Base-by-base conservation (phyloP, 2,797 vertebrate genomes). In the Chelonia mydas region DNA sequence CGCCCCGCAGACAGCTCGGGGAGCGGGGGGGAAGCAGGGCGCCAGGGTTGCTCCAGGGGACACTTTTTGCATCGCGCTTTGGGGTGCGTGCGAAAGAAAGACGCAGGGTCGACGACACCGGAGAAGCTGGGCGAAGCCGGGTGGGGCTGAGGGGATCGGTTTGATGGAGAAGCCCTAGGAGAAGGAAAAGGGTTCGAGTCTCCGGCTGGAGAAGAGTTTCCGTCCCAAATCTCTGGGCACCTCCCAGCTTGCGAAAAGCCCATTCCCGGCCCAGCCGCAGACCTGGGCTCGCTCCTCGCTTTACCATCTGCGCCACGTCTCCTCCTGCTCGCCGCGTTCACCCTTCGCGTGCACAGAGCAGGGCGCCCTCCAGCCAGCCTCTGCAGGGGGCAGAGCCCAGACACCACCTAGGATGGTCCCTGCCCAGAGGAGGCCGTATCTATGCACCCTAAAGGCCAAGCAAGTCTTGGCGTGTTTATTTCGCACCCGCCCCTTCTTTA, bases 251-350 rank as follows among this genome's bases (percentile, higher is more conserved):
- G 55, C 27, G 5, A 25, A 27, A 55, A 55, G 25, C 55, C 25
- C 25, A 27, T 11, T 4, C 55, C 55, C 1, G 5, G 96, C 98
- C 95, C 92, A 93, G 88, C 97, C 96, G 98, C 96, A 89, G 93
- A 95, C 86, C 95, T 91, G 91, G 95, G 91, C 95, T 97, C 92
- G 96, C 97, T 96, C 95, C 97, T 97, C 92, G 91, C 96, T 95
- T 94, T 61, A 57, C 9, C 41, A 45, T 28, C 37, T 37, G 27
- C 86, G 90, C 88, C 92, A 83, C 90, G 37, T 88, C 93, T 81
- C 92, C 86, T 88, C 90, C 89, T 95, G 94, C 91, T 76, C 51
- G 11, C 25, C 11, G 25, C 12, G 11, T 28, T 33, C 31, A 33
- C 59, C 57, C 57, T 7, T 15, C 16, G 12, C 15, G 13, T 15